Evolutionary conservation across 2,888 invertebrate species (phyloP), one percentile per base, ranked within the genome.

Genomic region (Clivina fossor): DNA sequence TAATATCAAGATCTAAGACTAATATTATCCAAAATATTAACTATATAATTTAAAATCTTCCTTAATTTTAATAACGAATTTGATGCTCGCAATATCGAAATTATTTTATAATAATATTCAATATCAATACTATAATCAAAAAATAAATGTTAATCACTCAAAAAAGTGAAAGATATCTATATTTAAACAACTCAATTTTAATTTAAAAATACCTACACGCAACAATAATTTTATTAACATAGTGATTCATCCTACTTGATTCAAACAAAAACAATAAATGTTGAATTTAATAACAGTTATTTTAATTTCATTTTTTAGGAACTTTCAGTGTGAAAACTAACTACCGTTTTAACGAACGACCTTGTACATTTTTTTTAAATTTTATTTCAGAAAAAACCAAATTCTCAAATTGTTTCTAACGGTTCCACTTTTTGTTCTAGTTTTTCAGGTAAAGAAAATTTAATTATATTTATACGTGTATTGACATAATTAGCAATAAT

Each of bases 401-500:
- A n/a, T n/a, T n/a, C n/a, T n/a, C 4, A 11, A 35, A 8, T 15
- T 16, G 15, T 35, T 35, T 35, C 13, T 35, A 35, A 35, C 35
- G 35, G 35, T 35, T 8, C 15, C 18, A 16, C 35, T 35, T 35
- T 35, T 35, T 35, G 43, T 28, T 43, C 26, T 26, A 26, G 26
- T 43, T 43, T 43, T 43, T 43, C 3, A 15, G 4, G 11, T 3
- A 26, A 15, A 7, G n/a, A 24, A 15, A 43, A 43, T 43, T 43
- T 43, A 28, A 26, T 41, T 26, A 20, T 16, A 26, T 26, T 43
- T 43, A 13, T 35, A n/a, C n/a, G 35, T 16, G 8, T 35, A 35
- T 35, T 43, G 43, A 43, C 43, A 43, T 43, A 43, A 43, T 43
- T 43, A 43, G 13, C 13, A 11, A 26, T 2, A 15, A 40, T 40